phyloP scores from a whole-genome alignment of 2,888 invertebrate species.

The Drosophila pseudotalamancana region DNA sequence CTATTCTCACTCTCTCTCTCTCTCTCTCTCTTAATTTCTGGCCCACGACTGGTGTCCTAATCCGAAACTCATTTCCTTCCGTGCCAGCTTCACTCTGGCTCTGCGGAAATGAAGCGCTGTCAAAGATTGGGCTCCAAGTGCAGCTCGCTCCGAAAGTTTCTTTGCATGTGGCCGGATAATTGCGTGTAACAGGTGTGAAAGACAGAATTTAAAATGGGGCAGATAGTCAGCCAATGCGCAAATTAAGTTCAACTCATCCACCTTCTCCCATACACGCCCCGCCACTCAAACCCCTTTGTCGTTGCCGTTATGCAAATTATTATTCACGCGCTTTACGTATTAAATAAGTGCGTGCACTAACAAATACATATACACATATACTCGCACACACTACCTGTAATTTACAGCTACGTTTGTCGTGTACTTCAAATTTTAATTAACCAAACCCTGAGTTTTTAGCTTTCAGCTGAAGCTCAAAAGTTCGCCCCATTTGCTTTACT shows the following conservation, averaged over 20 bases:
- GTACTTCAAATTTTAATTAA: slow-evolving; percentile 53
- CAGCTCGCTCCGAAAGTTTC: slow-evolving; percentile 61
- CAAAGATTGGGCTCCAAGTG: slow-evolving; percentile 59
- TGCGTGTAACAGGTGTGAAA: slow-evolving; percentile 79
- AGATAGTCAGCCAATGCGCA: slow-evolving; percentile 38
- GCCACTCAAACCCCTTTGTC: not conserved
- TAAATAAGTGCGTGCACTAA: slow-evolving; percentile 28
- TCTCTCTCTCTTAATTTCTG: not conserved
- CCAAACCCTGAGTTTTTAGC: slow-evolving; percentile 36
- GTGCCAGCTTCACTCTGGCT: slow-evolving; percentile 61
- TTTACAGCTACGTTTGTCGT: slow-evolving; percentile 34
- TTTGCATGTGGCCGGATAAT: slow-evolving; percentile 71
- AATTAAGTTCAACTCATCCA: slow-evolving; percentile 69
- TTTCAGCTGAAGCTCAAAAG: slow-evolving; percentile 44
- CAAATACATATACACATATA: not conserved
- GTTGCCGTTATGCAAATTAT: slow-evolving; percentile 60
- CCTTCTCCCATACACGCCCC: slow-evolving; percentile 6
- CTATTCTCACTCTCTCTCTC: not conserved
- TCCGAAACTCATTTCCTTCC: slow-evolving; percentile 82
- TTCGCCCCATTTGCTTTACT: slow-evolving; percentile 18
- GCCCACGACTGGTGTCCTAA: slow-evolving; percentile 74
- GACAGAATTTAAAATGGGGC: slow-evolving; percentile 73
- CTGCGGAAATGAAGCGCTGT: slow-evolving; percentile 72
- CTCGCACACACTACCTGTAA: slow-evolving; percentile 6
- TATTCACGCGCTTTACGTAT: slow-evolving; percentile 59